Base-by-base conservation (phyloP, 2,888 invertebrate species). In the Drosophila mimica region DNA sequence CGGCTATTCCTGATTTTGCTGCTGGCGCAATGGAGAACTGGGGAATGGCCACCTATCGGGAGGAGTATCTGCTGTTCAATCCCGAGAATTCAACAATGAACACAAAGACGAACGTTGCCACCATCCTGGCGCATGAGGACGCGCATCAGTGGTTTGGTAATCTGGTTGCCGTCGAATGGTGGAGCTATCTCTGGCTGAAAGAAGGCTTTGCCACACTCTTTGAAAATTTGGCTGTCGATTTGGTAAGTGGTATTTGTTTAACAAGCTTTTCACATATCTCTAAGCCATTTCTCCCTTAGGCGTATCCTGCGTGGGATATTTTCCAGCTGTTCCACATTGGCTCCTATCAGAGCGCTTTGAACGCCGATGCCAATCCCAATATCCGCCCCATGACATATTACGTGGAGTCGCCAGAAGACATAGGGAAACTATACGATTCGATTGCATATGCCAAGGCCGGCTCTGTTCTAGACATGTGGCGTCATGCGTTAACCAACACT, bases 1-100 rank as follows among this genome's bases (percentile, higher is more conserved):
- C 96, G 3, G 97, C 97, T 0, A 95, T 98, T 13, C 97, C 97
- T 0, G 96, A 97, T 83, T 97, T 98, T 88, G 94, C 95, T 33
- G 96, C 96, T 74, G 96, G 96, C 28, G 98, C 98, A 43, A 98
- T 98, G 98, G 98, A 98, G 91, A 98, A 98, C 91, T 98, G 98
- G 98, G 98, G 98, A 7, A 93, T 98, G 49, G 96, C 97, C 36
- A 97, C 97, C 4, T 93, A 93, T 60, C 91, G 92, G 3, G 93
- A 93, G 77, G 90, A 91, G 61, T 91, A 91, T 69, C 13, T 93
- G 61, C 65, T 93, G 11, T 93, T 91, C 64, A 91, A 92, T 62
- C 68, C 80, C 0, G 69, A 82, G 5, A 90, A 76, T 5, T 92
- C 93, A 0, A 91, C 92, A 4, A 75, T 81, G 0, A 83, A 69